These are phyloP conservation scores for Tachysurus vachellii DNA, from an alignment of 2,113 vertebrate species.

Conservation along the genomic window DNA sequence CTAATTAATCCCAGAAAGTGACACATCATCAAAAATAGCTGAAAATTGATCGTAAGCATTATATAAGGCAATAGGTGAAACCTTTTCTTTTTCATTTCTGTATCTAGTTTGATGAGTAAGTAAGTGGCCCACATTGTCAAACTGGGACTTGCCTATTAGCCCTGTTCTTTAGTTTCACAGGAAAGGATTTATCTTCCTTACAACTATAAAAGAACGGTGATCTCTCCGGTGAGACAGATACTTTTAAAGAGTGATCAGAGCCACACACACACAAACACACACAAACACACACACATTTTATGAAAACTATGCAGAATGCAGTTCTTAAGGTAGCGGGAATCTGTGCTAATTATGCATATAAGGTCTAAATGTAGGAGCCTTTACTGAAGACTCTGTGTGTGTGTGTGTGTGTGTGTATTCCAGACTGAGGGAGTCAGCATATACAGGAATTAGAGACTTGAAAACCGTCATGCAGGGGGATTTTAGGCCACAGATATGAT, in stretches of 20 bases:
- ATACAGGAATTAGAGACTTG: conserved; percentile 33
- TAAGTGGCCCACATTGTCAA: conserved; percentile 8
- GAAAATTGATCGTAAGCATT: neutral
- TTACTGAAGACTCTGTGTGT: neutral
- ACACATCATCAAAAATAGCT: conserved; percentile 5
- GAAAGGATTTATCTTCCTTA: neutral
- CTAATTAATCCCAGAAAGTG: neutral
- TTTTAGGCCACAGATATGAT: conserved; percentile 49
- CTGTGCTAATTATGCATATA: neutral
- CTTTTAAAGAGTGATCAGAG: neutral
- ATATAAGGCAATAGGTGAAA: neutral
- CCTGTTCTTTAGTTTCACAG: neutral
- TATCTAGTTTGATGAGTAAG: neutral
- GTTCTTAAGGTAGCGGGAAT: neutral
- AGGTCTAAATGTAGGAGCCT: neutral
- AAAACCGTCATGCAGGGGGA: conserved; percentile 21
- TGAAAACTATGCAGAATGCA: conserved; percentile 20
- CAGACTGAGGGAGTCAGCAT: neutral
- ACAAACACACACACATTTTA: conserved; percentile 20
- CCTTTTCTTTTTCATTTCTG: neutral
- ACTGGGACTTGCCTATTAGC: neutral
- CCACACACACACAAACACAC: neutral
- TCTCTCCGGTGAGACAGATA: neutral
- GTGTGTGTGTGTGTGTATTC: neutral
- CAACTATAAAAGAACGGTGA: neutral